Evolutionary conservation across 2,113 vertebrate species (phyloP), one percentile per base, ranked within the genome.

Genomic region (Rhinopithecus roxellana): DNA sequence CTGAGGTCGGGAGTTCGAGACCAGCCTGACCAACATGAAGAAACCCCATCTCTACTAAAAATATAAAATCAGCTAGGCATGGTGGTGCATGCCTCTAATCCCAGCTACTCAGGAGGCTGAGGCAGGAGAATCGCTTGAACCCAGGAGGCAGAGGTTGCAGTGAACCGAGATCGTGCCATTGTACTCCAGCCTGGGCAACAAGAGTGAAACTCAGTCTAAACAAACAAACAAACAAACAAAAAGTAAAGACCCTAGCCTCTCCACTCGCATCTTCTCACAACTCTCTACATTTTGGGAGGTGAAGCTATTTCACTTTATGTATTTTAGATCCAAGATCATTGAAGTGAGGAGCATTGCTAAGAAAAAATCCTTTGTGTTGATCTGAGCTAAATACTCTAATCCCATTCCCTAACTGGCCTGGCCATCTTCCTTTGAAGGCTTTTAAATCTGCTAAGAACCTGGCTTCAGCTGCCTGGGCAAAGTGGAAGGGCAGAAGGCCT

Each of bases 401-500:
- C 16, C 72, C 23, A 12, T 48, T 12, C 4, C 3, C 1, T 10
- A 11, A 10, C 8, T 30, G 18, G n/a, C 3, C 20, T 59, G 35
- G 8, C n/a, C 17, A 57, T 59, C 40, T 48, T 55, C n/a, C n/a
- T 80, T 6, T 38, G 16, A 78, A 78, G 40, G 50, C 14, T 69
- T 13, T 86, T 35, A 94, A 64, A 32, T 80, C 57, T 18, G 40
- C 40, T 75, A 23, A 59, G n/a, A 74, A 45, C 38, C 18, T 5
- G 11, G 50, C 4, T n/a, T 74, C 55, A 48, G 32, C 23, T 40
- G 1, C 8, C 0, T 1, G 40, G 52, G 38, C 4, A 8, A 16
- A 27, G 8, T 10, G 74, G 50, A n/a, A 23, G 25, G 14, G 8
- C 3, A 64, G n/a, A 43, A 52, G 8, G 38, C 1, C 25, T 48